Evolutionary conservation across 1,140 invertebrate species (phyloP).

Genomic region (Microplitis demolitor): DNA sequence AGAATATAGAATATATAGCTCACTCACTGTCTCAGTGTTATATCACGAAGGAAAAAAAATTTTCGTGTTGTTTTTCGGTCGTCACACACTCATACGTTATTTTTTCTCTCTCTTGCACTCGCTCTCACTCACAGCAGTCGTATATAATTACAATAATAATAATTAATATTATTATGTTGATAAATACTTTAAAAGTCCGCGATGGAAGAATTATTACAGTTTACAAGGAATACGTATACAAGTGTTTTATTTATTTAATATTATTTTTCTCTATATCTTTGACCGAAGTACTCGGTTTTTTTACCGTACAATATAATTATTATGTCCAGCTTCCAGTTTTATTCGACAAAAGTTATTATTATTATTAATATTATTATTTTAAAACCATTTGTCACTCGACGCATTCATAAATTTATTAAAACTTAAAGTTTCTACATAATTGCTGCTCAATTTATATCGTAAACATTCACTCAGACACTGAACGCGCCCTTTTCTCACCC

Average conservation of each 20-base stretch:
- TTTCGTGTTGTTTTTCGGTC: neutral
- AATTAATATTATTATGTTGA: constrained; percentile 61
- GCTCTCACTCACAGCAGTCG: constrained; percentile 56
- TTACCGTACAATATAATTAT: constrained; percentile 23
- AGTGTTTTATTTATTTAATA: constrained; percentile 45
- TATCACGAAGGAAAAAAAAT: constrained; percentile 9
- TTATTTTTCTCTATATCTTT: constrained; percentile 38
- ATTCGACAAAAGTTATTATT: neutral
- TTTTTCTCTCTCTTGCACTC: constrained; percentile 26
- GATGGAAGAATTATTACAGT: constrained; percentile 62
- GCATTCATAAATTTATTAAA: neutral
- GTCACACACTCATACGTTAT: too few relatives aligned
- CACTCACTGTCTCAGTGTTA: too few relatives aligned
- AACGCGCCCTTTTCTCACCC: constrained; percentile 15
- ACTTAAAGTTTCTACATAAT: constrained; percentile 21
- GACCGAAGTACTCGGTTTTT: constrained; percentile 15
- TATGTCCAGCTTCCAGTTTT: neutral
- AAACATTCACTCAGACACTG: neutral
- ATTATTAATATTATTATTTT: neutral
- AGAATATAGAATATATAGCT: constrained; percentile 35
- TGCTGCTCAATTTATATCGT: constrained; percentile 11
- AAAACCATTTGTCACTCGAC: neutral
- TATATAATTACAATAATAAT: constrained; percentile 61
- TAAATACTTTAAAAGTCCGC: constrained; percentile 63
- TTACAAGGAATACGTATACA: constrained; percentile 64